These are phyloP conservation scores for Pherbina coryleti DNA, from an alignment of 2,888 invertebrate genomes.

Conservation along the genomic window DNA sequence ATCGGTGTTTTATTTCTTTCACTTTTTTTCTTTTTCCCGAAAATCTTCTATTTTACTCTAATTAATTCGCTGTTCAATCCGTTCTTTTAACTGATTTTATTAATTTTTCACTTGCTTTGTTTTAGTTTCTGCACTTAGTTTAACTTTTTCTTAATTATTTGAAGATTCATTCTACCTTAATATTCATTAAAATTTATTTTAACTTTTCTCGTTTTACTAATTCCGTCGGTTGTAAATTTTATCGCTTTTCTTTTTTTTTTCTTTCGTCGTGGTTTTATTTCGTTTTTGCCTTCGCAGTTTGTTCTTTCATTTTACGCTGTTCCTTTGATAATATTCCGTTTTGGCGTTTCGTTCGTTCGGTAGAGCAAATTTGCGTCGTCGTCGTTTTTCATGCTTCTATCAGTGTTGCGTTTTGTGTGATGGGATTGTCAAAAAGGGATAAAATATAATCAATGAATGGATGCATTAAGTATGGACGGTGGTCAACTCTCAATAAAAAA, in stretches of 20 bases:
- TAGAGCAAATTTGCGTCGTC: background rate
- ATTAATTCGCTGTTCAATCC: background rate
- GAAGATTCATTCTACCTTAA: background rate
- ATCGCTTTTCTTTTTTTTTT: conserved; percentile 16
- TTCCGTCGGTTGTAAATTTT: conserved; percentile 9
- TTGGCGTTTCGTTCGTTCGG: background rate
- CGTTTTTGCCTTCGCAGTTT: background rate
- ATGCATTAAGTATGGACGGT: no score
- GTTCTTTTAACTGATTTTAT: background rate
- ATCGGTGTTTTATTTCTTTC: background rate
- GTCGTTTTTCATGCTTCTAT: background rate
- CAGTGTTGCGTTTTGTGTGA: background rate
- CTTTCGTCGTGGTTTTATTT: background rate
- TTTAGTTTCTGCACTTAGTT: background rate
- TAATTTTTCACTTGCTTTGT: background rate
- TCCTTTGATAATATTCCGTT: background rate
- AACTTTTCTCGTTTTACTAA: background rate
- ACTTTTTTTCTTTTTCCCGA: background rate
- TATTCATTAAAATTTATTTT: background rate
- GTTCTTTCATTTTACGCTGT: conserved; percentile 1
- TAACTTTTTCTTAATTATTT: background rate
- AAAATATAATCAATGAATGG: no score
- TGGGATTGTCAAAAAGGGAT: no score
- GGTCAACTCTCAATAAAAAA: no score
- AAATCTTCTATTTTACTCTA: background rate